Evolutionary conservation across 2,888 invertebrate genomes (phyloP).

Genomic region (Dasysyrphus albostriatus): DNA sequence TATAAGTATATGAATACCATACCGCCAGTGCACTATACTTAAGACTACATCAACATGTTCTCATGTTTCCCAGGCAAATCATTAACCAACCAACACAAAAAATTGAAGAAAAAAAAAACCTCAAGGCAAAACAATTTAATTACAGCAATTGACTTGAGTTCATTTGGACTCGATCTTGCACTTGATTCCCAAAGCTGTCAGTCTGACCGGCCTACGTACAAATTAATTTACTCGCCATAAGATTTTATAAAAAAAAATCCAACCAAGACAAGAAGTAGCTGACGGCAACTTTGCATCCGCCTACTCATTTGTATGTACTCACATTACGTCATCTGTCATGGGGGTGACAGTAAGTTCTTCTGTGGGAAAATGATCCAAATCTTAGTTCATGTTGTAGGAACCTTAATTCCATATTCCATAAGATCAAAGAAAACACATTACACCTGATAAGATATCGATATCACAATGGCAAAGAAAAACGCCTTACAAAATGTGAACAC

Average conservation of each 20-base stretch:
- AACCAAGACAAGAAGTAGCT: slow-evolving; percentile 36
- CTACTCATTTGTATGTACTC: slow-evolving; percentile 34
- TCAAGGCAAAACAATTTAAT: slow-evolving; percentile 56
- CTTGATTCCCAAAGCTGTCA: slow-evolving; percentile 57
- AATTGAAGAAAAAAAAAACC: slow-evolving; percentile 26
- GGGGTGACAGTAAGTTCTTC: slow-evolving; percentile 29
- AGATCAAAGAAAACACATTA: slow-evolving; percentile 20
- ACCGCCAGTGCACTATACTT: slow-evolving; percentile 35
- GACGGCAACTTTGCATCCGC: slow-evolving; percentile 54
- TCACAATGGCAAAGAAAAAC: background rate
- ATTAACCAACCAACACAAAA: slow-evolving; percentile 39
- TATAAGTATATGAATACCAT: background rate
- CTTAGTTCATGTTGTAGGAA: slow-evolving; percentile 11
- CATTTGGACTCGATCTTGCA: slow-evolving; percentile 46
- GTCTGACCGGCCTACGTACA: slow-evolving; percentile 61
- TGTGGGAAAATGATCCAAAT: slow-evolving; percentile 51
- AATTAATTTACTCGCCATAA: slow-evolving; percentile 62
- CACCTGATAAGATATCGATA: slow-evolving; percentile 7
- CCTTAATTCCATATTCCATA: slow-evolving; percentile 17
- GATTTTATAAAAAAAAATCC: slow-evolving; percentile 43
- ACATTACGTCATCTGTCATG: slow-evolving; percentile 40
- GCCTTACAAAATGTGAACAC: slow-evolving; percentile 42
- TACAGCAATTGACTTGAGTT: slow-evolving; percentile 48
- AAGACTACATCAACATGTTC: slow-evolving; percentile 52
- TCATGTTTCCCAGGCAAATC: slow-evolving; percentile 61